Conservation (phyloP, 1,140 invertebrate species). For the Stegodyphus dumicola region DNA sequence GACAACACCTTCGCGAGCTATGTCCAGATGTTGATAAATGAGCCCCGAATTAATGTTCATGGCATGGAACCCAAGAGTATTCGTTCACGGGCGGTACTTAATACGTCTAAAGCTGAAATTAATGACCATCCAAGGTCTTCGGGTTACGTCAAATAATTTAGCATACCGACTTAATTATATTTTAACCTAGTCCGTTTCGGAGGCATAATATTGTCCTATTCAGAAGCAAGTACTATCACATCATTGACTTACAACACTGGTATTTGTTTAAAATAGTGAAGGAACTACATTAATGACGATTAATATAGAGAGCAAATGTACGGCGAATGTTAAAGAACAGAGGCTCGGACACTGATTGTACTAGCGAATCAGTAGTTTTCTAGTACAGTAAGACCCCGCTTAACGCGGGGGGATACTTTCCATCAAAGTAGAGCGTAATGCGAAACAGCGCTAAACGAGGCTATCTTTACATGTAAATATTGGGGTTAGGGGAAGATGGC, state of each 20-base stretch:
- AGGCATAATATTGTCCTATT: not conserved
- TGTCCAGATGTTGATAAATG: conserved; percentile 26
- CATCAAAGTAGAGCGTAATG: too few relatives aligned
- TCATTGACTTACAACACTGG: not conserved
- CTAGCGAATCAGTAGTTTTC: too few relatives aligned
- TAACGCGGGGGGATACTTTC: too few relatives aligned
- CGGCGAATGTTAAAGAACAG: too few relatives aligned
- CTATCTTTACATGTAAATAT: too few relatives aligned
- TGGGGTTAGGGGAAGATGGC: too few relatives aligned
- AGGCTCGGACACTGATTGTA: too few relatives aligned
- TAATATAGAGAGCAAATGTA: not conserved
- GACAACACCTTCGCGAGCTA: conserved; percentile 15
- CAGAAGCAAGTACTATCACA: not conserved
- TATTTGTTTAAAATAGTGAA: not conserved
- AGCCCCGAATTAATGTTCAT: conserved; percentile 37
- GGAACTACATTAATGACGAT: not conserved
- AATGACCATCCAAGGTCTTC: conserved; percentile 36
- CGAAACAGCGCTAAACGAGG: too few relatives aligned
- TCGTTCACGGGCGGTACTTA: conserved; percentile 17
- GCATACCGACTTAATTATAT: conserved; percentile 56
- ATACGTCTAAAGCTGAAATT: conserved; percentile 56
- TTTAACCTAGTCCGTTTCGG: conserved; percentile 23
- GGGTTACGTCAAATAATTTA: conserved; percentile 55
- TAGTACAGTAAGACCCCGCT: too few relatives aligned
- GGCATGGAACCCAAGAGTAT: not conserved